Conservation (phyloP, 1,140 invertebrate genomes). For the Lithobius niger region DNA sequence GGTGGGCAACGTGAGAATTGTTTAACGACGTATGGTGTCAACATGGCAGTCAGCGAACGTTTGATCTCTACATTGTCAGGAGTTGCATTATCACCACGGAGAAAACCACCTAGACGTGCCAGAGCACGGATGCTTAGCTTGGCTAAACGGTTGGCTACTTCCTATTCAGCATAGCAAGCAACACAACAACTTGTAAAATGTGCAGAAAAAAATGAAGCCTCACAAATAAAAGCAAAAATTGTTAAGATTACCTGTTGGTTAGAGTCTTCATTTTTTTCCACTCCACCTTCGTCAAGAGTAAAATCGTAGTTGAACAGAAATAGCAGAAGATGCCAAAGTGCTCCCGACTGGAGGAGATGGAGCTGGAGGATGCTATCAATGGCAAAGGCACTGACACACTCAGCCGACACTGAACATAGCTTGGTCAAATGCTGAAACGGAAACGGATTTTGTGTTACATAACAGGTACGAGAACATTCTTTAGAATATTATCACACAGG, state of each 20-base stretch:
- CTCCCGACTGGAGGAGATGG: conserved; percentile 77
- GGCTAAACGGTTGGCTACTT: conserved; percentile 82
- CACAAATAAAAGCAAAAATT: neutral
- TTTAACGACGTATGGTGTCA: conserved; percentile 78
- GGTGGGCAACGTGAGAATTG: conserved; percentile 55
- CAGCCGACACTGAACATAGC: conserved; percentile 64
- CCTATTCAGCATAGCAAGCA: conserved; percentile 42
- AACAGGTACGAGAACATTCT: neutral
- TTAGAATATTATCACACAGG: too few relatives aligned
- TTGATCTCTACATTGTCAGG: conserved; percentile 51
- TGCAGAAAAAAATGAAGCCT: neutral
- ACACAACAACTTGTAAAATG: too few relatives aligned
- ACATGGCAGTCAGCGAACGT: conserved; percentile 54
- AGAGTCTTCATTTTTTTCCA: conserved; percentile 63
- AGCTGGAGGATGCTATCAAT: conserved; percentile 74
- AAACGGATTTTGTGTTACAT: conserved; percentile 1
- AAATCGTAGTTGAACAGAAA: conserved; percentile 94
- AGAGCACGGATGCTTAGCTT: conserved; percentile 73
- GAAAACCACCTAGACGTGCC: conserved; percentile 59
- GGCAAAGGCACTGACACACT: conserved; percentile 69
- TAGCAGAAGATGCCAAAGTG: conserved; percentile 79
- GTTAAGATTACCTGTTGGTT: conserved; percentile 57
- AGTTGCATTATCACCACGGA: conserved; percentile 42
- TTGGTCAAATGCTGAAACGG: conserved; percentile 53
- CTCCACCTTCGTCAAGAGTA: conserved; percentile 91